Base-by-base conservation (phyloP, 2,888 invertebrate species). In the Ligdia adustata region DNA sequence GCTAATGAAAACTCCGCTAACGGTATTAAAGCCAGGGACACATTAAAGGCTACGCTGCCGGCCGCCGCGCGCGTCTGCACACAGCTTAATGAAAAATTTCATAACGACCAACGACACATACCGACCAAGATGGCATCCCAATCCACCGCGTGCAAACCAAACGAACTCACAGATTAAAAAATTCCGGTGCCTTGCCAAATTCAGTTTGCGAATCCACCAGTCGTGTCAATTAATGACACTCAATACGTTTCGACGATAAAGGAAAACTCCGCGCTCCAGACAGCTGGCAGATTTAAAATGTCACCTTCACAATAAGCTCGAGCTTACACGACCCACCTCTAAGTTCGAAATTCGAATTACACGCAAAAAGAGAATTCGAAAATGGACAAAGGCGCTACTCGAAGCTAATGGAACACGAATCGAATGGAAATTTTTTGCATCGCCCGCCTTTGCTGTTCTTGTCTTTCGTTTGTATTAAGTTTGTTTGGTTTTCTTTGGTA, bases 41-140 rank as follows among this genome's bases (percentile, higher is more conserved):
- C 70, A 18, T 5, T 18, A 18, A 18, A 18, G 18, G 6, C 18
- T 18, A 18, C 68, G 64, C n/a, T n/a, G 7, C 7, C 1, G 69
- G 64, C n/a, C 14, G 7, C 7, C 1, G 7, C 13, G 4, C 16
- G 32, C 33, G 67, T 66, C n/a, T 18, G 18, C 4, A 18, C 18
- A 18, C 18, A 18, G 64, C 66, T 73, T 79, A 79, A 79, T 79
- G 81, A 80, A 79, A 80, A 75, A 80, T 75, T 79, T 79, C 79
- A 80, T 80, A 79, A 79, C 74, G 62, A 60, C 53, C 55, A 47
- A 59, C 49, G 46, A 50, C 57, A 52, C 56, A 57, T 57, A 58
- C 64, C 61, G 57, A 59, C 27, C 27, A 16, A 60, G 56, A 64
- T 61, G 52, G 54, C 45, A 18, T 44, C 44, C 53, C 55, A 60